Conservation (phyloP, 2,888 invertebrate species). For the Boloria euphrosyne region DNA sequence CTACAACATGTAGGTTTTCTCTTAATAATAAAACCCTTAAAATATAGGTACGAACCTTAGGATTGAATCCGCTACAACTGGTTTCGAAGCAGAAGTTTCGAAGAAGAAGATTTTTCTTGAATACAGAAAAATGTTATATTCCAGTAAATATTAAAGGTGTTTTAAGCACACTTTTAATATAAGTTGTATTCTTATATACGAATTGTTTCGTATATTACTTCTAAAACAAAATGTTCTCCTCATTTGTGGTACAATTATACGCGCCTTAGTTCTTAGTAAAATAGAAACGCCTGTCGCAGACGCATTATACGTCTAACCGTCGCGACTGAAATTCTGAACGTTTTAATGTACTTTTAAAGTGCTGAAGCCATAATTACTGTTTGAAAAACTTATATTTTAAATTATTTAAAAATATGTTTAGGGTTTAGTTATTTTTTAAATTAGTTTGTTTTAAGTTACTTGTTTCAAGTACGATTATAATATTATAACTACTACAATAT, state of each 20-base stretch:
- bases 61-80: no score
- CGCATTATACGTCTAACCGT: constrained; percentile 8
- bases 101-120: no score
- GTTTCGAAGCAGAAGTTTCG: no score
- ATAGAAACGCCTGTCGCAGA: neutral
- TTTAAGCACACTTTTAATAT: no score
- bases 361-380: constrained; percentile 3
- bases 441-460: constrained; percentile 37
- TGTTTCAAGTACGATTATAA: no score
- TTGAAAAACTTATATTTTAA: neutral
- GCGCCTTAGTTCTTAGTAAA: neutral
- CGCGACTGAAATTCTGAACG: neutral
- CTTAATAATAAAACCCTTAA: no score
- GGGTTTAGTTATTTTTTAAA: constrained; percentile 38
- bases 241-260: constrained; percentile 9
- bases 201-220: neutral
- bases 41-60: no score
- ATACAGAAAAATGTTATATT: no score
- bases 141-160: no score
- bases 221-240: neutral
- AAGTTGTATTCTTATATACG: no score
- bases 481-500: neutral
- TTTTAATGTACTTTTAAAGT: constrained; percentile 5
- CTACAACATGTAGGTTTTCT: no score
- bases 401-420: neutral